These are phyloP conservation scores for Somateria mollissima DNA, from an alignment of 2,797 vertebrate species.

Conservation along the genomic window DNA sequence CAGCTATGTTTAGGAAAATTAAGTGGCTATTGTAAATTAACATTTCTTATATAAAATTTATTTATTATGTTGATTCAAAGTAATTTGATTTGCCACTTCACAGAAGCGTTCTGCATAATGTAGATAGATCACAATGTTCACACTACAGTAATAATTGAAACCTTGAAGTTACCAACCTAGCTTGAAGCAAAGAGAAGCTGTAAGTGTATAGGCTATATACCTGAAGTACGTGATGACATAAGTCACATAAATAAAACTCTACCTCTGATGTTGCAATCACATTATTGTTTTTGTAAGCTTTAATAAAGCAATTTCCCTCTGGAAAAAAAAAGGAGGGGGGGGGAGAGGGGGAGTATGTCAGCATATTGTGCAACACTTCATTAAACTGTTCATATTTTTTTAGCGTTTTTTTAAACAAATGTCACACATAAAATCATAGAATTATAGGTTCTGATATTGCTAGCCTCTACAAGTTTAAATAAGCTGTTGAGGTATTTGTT, in stretches of 20 bases:
- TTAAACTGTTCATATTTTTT: conserved; percentile 1
- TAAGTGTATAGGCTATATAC: not conserved
- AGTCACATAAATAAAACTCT: not conserved
- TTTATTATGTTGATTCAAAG: not conserved
- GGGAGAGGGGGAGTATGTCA: not conserved
- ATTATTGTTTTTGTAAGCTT: not conserved
- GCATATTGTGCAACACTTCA: not conserved
- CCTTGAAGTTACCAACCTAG: not conserved
- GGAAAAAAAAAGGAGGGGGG: not conserved
- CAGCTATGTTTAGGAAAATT: not conserved
- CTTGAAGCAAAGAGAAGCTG: not conserved
- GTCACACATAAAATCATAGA: not conserved
- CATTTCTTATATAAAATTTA: not conserved
- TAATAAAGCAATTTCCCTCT: not conserved
- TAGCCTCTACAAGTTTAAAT: conserved; percentile 34
- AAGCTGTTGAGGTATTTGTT: not conserved
- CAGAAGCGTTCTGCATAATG: not conserved
- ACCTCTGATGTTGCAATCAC: not conserved
- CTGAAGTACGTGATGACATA: not conserved
- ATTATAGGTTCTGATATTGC: not conserved
- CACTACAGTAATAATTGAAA: not conserved
- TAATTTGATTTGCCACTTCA: not conserved
- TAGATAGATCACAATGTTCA: not conserved
- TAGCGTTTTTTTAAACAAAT: not conserved
- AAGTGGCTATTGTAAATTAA: not conserved